Base-by-base conservation (phyloP, 2,797 vertebrate genomes). In the Fistularia commersonii region DNA sequence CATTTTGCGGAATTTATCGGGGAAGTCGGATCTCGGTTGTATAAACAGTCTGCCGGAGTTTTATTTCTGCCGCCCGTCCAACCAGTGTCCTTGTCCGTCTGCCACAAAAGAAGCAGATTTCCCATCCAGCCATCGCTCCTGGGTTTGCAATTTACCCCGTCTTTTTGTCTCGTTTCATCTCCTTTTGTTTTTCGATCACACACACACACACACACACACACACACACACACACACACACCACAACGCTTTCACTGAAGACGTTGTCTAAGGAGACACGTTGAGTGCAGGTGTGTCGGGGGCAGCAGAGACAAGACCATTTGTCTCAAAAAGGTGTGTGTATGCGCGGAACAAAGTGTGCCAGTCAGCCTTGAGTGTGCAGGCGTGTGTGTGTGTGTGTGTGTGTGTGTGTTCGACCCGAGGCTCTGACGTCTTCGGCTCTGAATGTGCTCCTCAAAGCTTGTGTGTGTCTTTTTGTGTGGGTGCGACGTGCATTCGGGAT, bases 381-480 rank as follows among this genome's bases (percentile, higher is more conserved):
- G 6, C 8, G 35, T 43, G 54, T 43, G 54, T 64, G 49, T 32
- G n/a, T 11, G 58, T 56, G 61, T 3, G 8, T 64, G 46, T 55
- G 66, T 58, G 73, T 64, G 53, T 73, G 55, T 69, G 57, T 57
- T 87, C 83, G 64, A 72, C 62, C 61, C 76, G 76, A 65, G 71
- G 56, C 59, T 70, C 75, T 81, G 69, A 81, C 71, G 77, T 81
- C 80, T 73, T 69, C 51, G 58, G 40, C 66, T 75, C 70, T 75
- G 49, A 72, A 69, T 80, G 61, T 67, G 49, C 61, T 54, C 41
- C 57, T 74, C 57, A 70, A 77, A 76, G 59, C 51, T 57, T 65
- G 64, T 53, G 51, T 61, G 45, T 53, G 45, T 45, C 62, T 56
- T 37, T 33, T 64, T 33, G 37, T 39, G 13, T 49, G 45, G 51